These are phyloP conservation scores for Drosophila insularis DNA, from an alignment of 1,140 invertebrate species.

Conservation along the genomic window DNA sequence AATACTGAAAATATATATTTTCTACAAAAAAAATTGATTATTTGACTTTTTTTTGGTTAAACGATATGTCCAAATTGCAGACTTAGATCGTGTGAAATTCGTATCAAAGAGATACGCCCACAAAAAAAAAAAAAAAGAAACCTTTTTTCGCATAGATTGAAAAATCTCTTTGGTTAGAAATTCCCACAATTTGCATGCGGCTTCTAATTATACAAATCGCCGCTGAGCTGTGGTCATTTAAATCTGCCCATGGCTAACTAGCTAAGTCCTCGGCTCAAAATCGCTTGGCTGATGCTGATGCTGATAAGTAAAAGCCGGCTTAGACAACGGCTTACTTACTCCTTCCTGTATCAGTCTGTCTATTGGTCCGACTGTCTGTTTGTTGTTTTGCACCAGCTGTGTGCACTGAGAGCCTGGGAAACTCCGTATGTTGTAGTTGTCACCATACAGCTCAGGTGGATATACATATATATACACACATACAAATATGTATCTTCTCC, in stretches of 20 bases:
- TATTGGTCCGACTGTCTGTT: conserved; percentile 22
- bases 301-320: conserved; percentile 74
- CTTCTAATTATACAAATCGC: conserved; percentile 80
- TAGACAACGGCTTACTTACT: conserved; percentile 71
- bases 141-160: background rate
- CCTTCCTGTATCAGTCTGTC: conserved; percentile 53
- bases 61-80: background rate
- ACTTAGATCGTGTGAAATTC: background rate
- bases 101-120: conserved; percentile 7
- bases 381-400: conserved; percentile 63
- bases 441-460: conserved; percentile 50
- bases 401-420: conserved; percentile 67
- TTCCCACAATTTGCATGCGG: conserved; percentile 80
- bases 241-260: conserved; percentile 76
- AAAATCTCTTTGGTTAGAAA: conserved; percentile 31
- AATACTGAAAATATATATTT: too few relatives aligned
- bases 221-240: conserved; percentile 76
- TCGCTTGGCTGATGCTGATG: conserved; percentile 46
- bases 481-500: conserved; percentile 15
- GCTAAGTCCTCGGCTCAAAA: conserved; percentile 46
- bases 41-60: too few relatives aligned
- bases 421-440: conserved; percentile 46
- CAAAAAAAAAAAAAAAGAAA: too few relatives aligned
- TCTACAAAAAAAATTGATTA: too few relatives aligned
- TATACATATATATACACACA: background rate